phyloP scores from a whole-genome alignment of 2,888 invertebrate genomes.

The Frankliniella fusca region DNA sequence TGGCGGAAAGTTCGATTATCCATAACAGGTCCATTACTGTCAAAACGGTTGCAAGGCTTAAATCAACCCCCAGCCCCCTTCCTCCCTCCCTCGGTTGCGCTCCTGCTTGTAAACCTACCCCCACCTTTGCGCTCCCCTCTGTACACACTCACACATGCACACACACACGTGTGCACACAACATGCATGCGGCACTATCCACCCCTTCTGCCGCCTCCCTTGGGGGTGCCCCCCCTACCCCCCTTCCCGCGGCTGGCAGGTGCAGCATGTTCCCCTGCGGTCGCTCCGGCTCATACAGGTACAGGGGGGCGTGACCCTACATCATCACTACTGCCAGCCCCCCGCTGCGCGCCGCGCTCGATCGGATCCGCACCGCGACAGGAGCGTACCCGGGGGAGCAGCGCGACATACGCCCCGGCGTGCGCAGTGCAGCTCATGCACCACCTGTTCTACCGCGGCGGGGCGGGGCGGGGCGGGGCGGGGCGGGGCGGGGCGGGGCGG shows the following conservation, averaged over 20 bases:
- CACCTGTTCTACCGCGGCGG: too few relatives aligned
- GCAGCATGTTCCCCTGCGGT: too few relatives aligned
- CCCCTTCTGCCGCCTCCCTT: too few relatives aligned
- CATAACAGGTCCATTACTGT: slow-evolving; percentile 23
- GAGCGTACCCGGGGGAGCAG: too few relatives aligned
- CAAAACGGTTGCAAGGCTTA: slow-evolving; percentile 20
- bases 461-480: neutral
- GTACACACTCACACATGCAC: too few relatives aligned
- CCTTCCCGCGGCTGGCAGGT: too few relatives aligned
- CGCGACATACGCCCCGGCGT: too few relatives aligned
- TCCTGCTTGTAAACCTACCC: neutral
- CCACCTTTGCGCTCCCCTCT: neutral
- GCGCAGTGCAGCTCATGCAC: too few relatives aligned
- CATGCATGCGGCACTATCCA: too few relatives aligned
- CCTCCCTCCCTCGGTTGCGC: neutral
- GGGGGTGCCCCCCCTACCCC: too few relatives aligned
- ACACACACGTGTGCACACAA: too few relatives aligned
- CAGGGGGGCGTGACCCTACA: neutral
- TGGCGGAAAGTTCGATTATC: slow-evolving; percentile 5
- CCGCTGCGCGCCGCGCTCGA: neutral
- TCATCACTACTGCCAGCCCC: neutral
- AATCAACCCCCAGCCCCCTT: neutral
- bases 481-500: neutral
- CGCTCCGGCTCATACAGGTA: neutral
- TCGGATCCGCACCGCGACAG: too few relatives aligned